These are phyloP conservation scores for Argyrosomus japonicus DNA, from an alignment of 2,113 vertebrate genomes.

Conservation along the genomic window DNA sequence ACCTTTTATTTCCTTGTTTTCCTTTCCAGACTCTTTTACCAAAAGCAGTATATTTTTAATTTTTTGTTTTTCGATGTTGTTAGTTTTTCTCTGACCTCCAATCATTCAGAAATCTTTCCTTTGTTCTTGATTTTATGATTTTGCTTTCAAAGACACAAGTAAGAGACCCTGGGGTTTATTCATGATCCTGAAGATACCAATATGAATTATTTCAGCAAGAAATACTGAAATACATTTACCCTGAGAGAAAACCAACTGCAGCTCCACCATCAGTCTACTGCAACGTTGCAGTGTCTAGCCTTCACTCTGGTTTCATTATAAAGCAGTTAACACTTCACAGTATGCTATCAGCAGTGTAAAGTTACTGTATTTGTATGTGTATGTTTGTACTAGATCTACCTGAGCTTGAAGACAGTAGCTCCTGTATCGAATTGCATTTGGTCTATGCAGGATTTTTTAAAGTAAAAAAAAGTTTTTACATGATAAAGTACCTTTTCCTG, in stretches of 20 bases:
- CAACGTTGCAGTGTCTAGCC: conserved; percentile 22
- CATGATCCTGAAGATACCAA: not conserved
- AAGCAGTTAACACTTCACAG: conserved; percentile 5
- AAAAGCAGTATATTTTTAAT: conserved; percentile 15
- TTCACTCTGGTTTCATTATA: conserved; percentile 9
- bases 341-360: conserved; percentile 29
- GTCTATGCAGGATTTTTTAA: conserved; percentile 72
- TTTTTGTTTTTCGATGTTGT: not conserved
- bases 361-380: conserved; percentile 53
- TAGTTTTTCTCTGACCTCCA: conserved; percentile 6
- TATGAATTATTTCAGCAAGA: conserved; percentile 41
- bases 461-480: conserved; percentile 58
- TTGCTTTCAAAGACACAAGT: conserved; percentile 1
- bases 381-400: conserved; percentile 52
- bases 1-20: not conserved
- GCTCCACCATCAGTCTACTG: not conserved
- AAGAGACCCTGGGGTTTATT: not conserved
- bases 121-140: conserved; percentile 3
- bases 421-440: conserved; percentile 47
- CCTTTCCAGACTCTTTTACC: conserved; percentile 37
- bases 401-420: conserved; percentile 36
- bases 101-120: not conserved
- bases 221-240: conserved; percentile 5
- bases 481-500: conserved; percentile 37
- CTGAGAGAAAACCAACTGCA: conserved; percentile 31